Percentiles rank a stretch among this genome's conserved stretches.
Conservation (phyloP, 2,113 vertebrate genomes). For the Murina feae region DNA sequence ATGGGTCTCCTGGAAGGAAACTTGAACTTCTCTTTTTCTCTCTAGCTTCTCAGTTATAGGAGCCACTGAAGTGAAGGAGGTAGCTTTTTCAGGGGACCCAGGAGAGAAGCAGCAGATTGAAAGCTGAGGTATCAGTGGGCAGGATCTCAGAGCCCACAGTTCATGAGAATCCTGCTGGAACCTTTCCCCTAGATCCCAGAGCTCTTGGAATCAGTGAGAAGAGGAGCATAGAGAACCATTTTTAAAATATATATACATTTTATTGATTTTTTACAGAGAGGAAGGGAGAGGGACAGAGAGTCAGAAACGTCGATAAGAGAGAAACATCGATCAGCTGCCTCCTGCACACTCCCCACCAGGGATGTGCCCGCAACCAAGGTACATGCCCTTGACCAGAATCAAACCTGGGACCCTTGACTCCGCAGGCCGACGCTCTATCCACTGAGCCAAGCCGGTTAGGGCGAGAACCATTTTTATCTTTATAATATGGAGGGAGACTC, state of each 20-base stretch:
- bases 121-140: background rate
- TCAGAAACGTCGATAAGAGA: no score
- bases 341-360: no score
- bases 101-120: background rate
- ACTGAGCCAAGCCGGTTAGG: no score
- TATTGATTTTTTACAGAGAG: no score
- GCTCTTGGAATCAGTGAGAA: background rate
- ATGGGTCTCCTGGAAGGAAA: background rate
- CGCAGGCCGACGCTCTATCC: no score
- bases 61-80: background rate
- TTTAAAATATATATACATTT: no score
- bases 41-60: background rate
- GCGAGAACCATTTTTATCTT: background rate
- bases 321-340: no score
- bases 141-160: background rate
- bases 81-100: background rate
- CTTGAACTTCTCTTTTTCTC: background rate
- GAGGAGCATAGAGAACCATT: background rate
- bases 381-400: no score
- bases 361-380: no score
- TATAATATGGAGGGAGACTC: background rate
- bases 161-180: background rate
- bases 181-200: background rate
- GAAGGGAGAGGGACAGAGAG: no score
- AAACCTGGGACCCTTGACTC: no score